phyloP scores from a whole-genome alignment of 2,113 vertebrate species.

The Lethenteron camtschaticum region DNA sequence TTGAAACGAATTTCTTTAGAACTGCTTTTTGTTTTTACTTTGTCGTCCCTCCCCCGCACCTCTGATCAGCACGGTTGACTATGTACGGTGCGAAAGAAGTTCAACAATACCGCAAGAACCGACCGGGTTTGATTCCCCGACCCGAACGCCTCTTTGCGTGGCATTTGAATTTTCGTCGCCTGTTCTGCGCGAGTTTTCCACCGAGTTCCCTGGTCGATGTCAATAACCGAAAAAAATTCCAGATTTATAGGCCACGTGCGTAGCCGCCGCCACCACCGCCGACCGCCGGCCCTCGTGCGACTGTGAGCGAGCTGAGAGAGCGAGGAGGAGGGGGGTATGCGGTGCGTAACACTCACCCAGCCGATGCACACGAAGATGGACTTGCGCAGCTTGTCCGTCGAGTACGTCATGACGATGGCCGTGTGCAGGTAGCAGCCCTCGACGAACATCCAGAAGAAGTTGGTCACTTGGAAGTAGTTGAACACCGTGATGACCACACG shows the following conservation, averaged over 20 bases:
- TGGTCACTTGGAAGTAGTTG: slow-evolving; percentile 97
- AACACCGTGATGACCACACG: slow-evolving; percentile 73
- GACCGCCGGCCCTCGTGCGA: no score
- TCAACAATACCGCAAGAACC: no score
- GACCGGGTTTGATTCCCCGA: no score
- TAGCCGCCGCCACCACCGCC: neutral
- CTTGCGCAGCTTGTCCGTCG: slow-evolving; percentile 70
- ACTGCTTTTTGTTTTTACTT: no score
- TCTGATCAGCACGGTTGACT: no score
- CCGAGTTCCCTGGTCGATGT: neutral
- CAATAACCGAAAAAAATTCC: neutral
- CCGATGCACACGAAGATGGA: slow-evolving; percentile 93
- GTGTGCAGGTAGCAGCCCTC: slow-evolving; percentile 96
- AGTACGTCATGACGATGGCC: slow-evolving; percentile 88
- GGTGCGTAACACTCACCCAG: slow-evolving; percentile 47
- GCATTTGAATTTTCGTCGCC: neutral
- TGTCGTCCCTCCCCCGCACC: no score
- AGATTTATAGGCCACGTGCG: neutral
- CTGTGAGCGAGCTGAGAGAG: neutral
- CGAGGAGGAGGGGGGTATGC: neutral
- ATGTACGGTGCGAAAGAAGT: no score
- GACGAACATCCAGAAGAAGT: slow-evolving; percentile 99
- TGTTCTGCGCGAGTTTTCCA: neutral
- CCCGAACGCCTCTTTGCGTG: no score
- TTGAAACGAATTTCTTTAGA: no score